Evolutionary conservation across 1,140 invertebrate genomes (phyloP).

Genomic region (Drosophila lowei): DNA sequence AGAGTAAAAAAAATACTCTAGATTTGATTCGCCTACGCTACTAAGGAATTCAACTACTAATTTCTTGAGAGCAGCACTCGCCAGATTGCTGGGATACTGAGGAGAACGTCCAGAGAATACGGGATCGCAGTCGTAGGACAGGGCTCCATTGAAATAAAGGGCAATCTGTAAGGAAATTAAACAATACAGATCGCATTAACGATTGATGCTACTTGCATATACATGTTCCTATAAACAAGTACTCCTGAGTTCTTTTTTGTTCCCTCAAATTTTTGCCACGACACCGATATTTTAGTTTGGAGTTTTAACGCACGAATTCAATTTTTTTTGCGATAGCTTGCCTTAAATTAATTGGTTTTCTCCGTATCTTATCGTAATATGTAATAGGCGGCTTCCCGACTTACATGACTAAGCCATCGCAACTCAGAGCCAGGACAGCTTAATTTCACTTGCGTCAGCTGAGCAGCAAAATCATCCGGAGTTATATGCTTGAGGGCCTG

Average conservation of each 20-base stretch:
- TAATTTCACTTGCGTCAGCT: slow-evolving; percentile 67
- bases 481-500: slow-evolving; percentile 84
- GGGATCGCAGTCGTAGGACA: slow-evolving; percentile 73
- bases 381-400: no score
- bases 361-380: neutral
- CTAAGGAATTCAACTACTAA: slow-evolving; percentile 76
- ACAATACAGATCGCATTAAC: neutral
- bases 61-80: slow-evolving; percentile 46
- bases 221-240: no score
- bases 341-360: neutral
- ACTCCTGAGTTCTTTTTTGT: no score
- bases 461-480: slow-evolving; percentile 61
- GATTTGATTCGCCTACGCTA: slow-evolving; percentile 83
- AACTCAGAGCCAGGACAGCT: slow-evolving; percentile 68
- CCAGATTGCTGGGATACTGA: slow-evolving; percentile 71
- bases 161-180: slow-evolving; percentile 37
- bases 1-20: slow-evolving; percentile 86
- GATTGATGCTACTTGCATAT: neutral
- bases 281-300: no score
- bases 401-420: slow-evolving; percentile 73
- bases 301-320: no score
- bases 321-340: no score
- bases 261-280: no score
- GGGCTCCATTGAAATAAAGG: slow-evolving; percentile 56
- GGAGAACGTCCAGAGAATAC: slow-evolving; percentile 70